Base-by-base conservation (phyloP, 2,113 vertebrate genomes). In the Anser brachyrhynchus region DNA sequence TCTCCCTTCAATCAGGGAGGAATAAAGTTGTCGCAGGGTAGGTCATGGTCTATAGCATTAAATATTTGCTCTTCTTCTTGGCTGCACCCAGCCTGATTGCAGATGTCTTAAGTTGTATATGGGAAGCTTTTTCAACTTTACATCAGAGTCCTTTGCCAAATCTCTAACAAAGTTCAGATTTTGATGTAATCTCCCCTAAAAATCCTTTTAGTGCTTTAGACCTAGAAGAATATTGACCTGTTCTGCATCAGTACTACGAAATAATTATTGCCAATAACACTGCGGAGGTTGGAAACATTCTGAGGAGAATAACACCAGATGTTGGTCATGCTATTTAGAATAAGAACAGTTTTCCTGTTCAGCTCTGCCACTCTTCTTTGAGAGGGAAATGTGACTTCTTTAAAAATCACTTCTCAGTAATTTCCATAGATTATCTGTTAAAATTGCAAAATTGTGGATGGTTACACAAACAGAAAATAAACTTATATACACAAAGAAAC, bases 101-200 rank as follows among this genome's bases (percentile, higher is more conserved):
- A 82, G 43, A 3, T 7, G n/a, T 29, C 43, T 73, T 0, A 0
- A 73, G 35, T 22, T 70, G 25, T 41, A 55, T 6, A 1, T 4
- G 8, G 19, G 39, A 9, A 12, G 57, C 35, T 66, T 33, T 33
- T 11, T 39, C 51, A 54, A 17, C 39, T 51, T 81, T 31, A 55
- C 49, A 25, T 2, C 46, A 61, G 66, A 52, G 44, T 16, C 9
- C 61, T 84, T 71, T 49, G 70, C 57, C 78, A 13, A 82, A 71
- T 46, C 26, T 82, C 41, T 62, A 78, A 62, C 19, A 71, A 46
- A 52, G 17, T 35, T 43, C 26, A 75, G 46, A 81, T 71, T 72
- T 76, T 44, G 23, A 83, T 69, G 58, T 51, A n/a, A 58, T 51
- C 15, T 52, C 29, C 55, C 69, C 37, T 13, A 66, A 69, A 79